Percentiles rank a stretch among this genome's conserved stretches.
Conservation (phyloP, 2,797 vertebrate species). For the Myotis myotis region DNA sequence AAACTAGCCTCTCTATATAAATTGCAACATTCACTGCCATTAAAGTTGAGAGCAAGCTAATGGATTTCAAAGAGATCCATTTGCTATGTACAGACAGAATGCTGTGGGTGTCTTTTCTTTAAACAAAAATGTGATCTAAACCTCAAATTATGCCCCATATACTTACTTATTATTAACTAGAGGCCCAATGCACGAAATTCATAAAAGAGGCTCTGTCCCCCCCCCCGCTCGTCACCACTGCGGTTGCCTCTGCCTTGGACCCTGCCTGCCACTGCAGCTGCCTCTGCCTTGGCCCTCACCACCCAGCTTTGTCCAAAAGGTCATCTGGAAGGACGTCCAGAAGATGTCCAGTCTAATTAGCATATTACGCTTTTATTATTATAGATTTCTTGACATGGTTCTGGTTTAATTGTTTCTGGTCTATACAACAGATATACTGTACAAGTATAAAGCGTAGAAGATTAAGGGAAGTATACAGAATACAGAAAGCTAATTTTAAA, state of each 20-base stretch:
- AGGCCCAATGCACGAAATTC: no score
- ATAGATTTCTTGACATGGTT: constrained; percentile 24
- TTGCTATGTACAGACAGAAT: neutral
- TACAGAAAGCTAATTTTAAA: constrained; percentile 28
- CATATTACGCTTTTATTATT: neutral
- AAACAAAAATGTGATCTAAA: constrained; percentile 22
- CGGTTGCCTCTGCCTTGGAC: no score
- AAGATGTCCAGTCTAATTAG: no score
- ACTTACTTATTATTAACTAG: neutral
- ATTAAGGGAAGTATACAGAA: neutral
- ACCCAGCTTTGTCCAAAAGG: no score
- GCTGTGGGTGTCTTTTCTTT: neutral
- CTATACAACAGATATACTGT: neutral
- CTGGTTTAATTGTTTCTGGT: neutral
- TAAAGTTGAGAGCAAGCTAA: neutral
- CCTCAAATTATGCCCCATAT: neutral
- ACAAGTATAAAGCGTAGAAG: constrained; percentile 6
- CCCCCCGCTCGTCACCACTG: no score
- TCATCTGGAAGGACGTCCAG: no score
- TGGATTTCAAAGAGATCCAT: neutral
- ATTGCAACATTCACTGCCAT: neutral
- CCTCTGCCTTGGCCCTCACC: no score
- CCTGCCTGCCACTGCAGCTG: no score
- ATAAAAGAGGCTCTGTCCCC: no score
- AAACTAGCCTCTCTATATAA: neutral